Percentiles rank a stretch among this genome's conserved stretches.
Evolutionary conservation across 2,888 invertebrate species (phyloP).

Genomic region (Didymodactylos carnosus): DNA sequence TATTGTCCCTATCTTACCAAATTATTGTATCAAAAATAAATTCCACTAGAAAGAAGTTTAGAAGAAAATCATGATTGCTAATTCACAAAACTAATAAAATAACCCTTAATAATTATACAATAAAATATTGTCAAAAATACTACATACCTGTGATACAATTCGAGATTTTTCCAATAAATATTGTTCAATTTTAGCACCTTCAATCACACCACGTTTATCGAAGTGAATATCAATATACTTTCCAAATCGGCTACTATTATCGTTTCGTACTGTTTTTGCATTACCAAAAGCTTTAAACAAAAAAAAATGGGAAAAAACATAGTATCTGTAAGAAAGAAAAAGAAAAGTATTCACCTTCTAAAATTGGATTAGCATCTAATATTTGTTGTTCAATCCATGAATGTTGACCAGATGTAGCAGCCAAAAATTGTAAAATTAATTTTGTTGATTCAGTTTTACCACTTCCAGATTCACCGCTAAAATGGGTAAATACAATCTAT

Average conservation of each 20-base stretch:
- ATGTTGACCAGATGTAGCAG: constrained; percentile 93
- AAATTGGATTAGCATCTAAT: constrained; percentile 83
- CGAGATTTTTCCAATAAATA: constrained; percentile 91
- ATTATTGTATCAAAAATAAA: too few species aligned
- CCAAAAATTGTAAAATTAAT: constrained; percentile 84
- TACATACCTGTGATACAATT: constrained; percentile 59
- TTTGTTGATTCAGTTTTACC: constrained; percentile 98
- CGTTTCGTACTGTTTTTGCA: constrained; percentile 93
- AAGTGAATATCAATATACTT: constrained; percentile 99
- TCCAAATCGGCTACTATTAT: constrained; percentile 94
- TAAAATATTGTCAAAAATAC: background rate
- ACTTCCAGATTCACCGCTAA: constrained; percentile 93
- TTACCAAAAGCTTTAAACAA: constrained; percentile 65
- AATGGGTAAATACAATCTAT: too few species aligned
- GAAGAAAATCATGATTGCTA: too few species aligned
- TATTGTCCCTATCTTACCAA: too few species aligned
- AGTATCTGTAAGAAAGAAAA: too few species aligned
- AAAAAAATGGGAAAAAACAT: background rate
- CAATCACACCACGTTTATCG: constrained; percentile 75
- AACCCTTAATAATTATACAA: background rate
- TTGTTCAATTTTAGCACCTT: constrained; percentile 95
- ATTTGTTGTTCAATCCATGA: constrained; percentile 99
- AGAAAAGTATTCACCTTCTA: constrained; percentile 49
- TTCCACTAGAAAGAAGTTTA: too few species aligned
- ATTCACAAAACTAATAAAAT: background rate